Percentiles rank a stretch among this genome's conserved stretches.
phyloP scores from a whole-genome alignment of 2,888 invertebrate genomes.

The Caenorhabditis sp. region DNA sequence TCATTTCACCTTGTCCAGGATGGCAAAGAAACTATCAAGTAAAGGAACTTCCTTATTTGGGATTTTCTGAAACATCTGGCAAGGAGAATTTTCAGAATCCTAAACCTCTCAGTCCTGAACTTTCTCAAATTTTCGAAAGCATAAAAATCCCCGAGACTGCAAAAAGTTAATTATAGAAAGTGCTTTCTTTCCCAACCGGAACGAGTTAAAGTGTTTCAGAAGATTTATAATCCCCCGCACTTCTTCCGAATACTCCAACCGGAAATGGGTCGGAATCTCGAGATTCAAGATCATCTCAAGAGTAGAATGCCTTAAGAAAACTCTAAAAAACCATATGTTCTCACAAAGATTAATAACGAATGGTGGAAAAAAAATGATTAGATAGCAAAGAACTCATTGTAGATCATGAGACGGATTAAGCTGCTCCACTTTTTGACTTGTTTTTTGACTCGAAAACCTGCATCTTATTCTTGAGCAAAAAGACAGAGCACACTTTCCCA shows the following conservation, averaged over 20 bases:
- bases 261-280: constrained; percentile 15
- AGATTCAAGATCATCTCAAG: not conserved
- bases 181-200: constrained; percentile 15
- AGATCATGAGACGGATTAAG: constrained; percentile 48
- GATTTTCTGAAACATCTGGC: too few species aligned
- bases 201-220: constrained; percentile 41
- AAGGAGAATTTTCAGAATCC: too few species aligned
- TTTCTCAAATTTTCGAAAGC: too few species aligned
- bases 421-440: constrained; percentile 10
- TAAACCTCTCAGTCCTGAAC: too few species aligned
- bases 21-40: too few species aligned
- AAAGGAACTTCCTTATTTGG: too few species aligned
- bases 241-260: not conserved
- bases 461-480: constrained; percentile 14
- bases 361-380: constrained; percentile 16
- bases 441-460: constrained; percentile 44
- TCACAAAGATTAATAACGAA: constrained; percentile 17
- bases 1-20: too few species aligned
- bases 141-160: not conserved
- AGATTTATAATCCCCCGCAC: not conserved
- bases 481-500: constrained; percentile 10
- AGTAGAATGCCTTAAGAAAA: constrained; percentile 10
- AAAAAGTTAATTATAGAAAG: constrained; percentile 56
- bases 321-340: not conserved
- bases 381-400: constrained; percentile 9